A percentile compares a stretch with the other conserved stretches of the same genome.
phyloP scores from a whole-genome alignment of 2,113 vertebrate genomes.

The Electrona antarctica region DNA sequence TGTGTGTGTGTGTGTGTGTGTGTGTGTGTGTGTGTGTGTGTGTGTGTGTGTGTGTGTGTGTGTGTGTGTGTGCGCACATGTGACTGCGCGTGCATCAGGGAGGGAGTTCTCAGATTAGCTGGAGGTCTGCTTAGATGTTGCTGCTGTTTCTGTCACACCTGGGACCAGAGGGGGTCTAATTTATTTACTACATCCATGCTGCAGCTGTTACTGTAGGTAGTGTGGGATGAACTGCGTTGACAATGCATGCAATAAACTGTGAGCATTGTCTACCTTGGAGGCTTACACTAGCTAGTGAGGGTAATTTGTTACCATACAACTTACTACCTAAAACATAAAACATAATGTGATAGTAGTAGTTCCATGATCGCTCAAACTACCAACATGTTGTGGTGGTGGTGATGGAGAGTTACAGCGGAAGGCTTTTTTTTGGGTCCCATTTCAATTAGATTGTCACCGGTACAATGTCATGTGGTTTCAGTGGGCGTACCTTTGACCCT shows the following conservation, averaged over 20 bases:
- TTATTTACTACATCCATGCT: slow-evolving; percentile 67
- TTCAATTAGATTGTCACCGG: not conserved
- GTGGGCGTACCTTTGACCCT: slow-evolving; percentile 82
- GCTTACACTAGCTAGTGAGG: slow-evolving; percentile 40
- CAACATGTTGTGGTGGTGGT: not conserved
- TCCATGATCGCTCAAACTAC: not conserved
- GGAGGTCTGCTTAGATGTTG: slow-evolving; percentile 63
- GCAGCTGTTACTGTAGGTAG: slow-evolving; percentile 64
- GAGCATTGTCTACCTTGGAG: slow-evolving; percentile 31
- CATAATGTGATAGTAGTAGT: not conserved
- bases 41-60: not conserved
- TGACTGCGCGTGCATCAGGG: slow-evolving; percentile 8
- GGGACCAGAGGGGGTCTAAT: slow-evolving; percentile 55
- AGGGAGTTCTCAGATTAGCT: slow-evolving; percentile 55
- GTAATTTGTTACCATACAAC: slow-evolving; percentile 29
- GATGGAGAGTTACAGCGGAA: no score
- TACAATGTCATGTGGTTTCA: slow-evolving; percentile 4
- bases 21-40: no score
- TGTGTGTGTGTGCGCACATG: slow-evolving; percentile 11
- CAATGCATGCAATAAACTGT: slow-evolving; percentile 53
- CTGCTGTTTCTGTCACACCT: slow-evolving; percentile 60
- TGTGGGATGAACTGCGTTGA: slow-evolving; percentile 51
- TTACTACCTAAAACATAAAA: slow-evolving; percentile 1
- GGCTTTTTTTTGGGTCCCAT: not conserved
- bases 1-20: no score